Percentiles rank a stretch among this genome's conserved stretches.
Evolutionary conservation across 1,140 invertebrate species (phyloP).

Genomic region (Mactra quadrangularis): DNA sequence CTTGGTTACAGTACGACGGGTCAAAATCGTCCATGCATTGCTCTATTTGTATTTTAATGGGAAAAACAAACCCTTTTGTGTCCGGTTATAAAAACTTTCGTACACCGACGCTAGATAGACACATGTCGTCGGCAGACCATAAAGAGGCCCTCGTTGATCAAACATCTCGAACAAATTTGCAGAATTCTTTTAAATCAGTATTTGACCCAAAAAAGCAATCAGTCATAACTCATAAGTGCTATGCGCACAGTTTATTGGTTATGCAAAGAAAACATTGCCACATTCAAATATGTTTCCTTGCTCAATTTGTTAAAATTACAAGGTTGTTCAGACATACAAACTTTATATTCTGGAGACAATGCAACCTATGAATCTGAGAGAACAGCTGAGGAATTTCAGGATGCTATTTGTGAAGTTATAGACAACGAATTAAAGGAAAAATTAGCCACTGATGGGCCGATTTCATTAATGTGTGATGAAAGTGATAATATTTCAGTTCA

Average conservation of each 20-base stretch:
- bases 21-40: no score
- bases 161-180: not conserved
- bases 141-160: not conserved
- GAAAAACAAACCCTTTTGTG: not conserved
- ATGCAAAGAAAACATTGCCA: slow-evolving; percentile 1
- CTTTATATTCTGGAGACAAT: not conserved
- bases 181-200: not conserved
- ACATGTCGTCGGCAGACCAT: not conserved
- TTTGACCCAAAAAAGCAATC: slow-evolving; percentile 1
- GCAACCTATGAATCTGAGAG: slow-evolving; percentile 14
- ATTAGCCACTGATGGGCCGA: not conserved
- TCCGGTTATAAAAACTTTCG: not conserved
- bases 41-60: not conserved
- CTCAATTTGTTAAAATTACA: slow-evolving; percentile 7
- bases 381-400: not conserved
- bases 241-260: not conserved
- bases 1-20: not conserved
- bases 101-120: slow-evolving; percentile 3
- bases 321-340: not conserved
- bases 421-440: not conserved
- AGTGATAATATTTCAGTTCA: slow-evolving; percentile 1
- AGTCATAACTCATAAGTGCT: slow-evolving; percentile 4
- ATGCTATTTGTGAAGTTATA: not conserved
- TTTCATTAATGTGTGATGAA: slow-evolving; percentile 25
- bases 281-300: not conserved